Percentiles rank a stretch among this genome's conserved stretches.
These are phyloP conservation scores for Andricus quercusramuli DNA, from an alignment of 2,888 invertebrate genomes.

Conservation along the genomic window DNA sequence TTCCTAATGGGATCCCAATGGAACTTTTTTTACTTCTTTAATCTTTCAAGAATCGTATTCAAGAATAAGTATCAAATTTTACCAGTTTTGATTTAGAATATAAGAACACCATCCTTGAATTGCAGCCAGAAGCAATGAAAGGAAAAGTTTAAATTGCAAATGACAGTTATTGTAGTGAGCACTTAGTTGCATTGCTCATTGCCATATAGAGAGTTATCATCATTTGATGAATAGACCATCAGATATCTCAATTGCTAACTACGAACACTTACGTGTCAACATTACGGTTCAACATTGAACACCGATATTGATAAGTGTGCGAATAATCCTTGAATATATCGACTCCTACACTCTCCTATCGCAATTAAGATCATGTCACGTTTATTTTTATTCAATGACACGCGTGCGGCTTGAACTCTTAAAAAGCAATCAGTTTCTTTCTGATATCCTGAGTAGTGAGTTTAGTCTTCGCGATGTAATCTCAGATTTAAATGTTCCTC, in stretches of 20 bases:
- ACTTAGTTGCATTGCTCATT: neutral
- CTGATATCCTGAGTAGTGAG: neutral
- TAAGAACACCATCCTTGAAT: neutral
- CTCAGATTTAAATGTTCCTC: constrained; percentile 8
- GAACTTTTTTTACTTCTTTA: no score
- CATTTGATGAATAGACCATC: constrained; percentile 1
- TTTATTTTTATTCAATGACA: constrained; percentile 33
- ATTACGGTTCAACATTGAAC: constrained; percentile 1
- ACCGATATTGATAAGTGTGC: neutral
- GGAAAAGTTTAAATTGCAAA: neutral
- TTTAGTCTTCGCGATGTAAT: constrained; percentile 1
- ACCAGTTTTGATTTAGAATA: neutral
- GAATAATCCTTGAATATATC: constrained; percentile 22
- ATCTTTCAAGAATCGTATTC: no score
- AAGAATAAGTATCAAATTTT: no score
- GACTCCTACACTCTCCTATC: constrained; percentile 15
- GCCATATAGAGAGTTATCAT: neutral
- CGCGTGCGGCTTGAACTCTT: constrained; percentile 9
- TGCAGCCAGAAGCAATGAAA: neutral
- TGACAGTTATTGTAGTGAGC: neutral
- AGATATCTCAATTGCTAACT: constrained; percentile 3
- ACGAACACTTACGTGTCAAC: constrained; percentile 2
- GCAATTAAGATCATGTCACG: constrained; percentile 32
- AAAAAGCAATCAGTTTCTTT: neutral
- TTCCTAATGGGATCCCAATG: no score